Evolutionary conservation across 2,888 invertebrate species (phyloP).

Genomic region (Dryadula phaetusa): DNA sequence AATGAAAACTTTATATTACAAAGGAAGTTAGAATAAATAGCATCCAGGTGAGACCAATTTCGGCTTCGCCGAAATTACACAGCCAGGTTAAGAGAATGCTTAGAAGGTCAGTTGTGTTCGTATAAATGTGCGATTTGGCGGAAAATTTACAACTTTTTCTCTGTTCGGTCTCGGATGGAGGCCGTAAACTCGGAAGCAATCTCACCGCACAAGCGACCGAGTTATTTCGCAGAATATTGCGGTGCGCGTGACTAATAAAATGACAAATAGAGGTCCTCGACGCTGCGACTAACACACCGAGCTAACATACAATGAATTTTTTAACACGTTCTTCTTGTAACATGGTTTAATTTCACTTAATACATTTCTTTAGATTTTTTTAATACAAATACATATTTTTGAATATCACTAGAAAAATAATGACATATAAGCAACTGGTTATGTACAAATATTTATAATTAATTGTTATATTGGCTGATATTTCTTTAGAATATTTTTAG

Average conservation of each 20-base stretch:
- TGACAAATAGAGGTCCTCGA: constrained; percentile 75
- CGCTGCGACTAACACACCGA: constrained; percentile 55
- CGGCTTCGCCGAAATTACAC: constrained; percentile 61
- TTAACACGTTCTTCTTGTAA: constrained; percentile 4
- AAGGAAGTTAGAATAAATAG: constrained; percentile 33
- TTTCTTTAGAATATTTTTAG: too few relatives aligned
- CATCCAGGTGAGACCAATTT: constrained; percentile 66
- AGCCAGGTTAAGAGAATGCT: constrained; percentile 54
- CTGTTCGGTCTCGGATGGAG: constrained; percentile 65
- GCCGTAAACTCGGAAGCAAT: constrained; percentile 80
- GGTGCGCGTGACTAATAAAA: constrained; percentile 78
- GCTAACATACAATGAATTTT: constrained; percentile 53
- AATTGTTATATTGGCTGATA: too few relatives aligned
- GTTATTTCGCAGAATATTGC: constrained; percentile 80
- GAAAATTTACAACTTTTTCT: constrained; percentile 81
- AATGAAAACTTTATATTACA: constrained; percentile 28
- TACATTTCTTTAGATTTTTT: too few relatives aligned
- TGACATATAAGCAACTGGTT: too few relatives aligned
- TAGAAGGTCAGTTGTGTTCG: constrained; percentile 71
- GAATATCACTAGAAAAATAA: too few relatives aligned
- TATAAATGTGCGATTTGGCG: constrained; percentile 78
- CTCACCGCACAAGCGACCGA: constrained; percentile 67
- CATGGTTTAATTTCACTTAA: background rate
- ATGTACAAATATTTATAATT: too few relatives aligned
- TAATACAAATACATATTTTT: too few relatives aligned